Base-by-base conservation (phyloP, 2,888 invertebrate genomes). In the Tubulanus polymorphus region DNA sequence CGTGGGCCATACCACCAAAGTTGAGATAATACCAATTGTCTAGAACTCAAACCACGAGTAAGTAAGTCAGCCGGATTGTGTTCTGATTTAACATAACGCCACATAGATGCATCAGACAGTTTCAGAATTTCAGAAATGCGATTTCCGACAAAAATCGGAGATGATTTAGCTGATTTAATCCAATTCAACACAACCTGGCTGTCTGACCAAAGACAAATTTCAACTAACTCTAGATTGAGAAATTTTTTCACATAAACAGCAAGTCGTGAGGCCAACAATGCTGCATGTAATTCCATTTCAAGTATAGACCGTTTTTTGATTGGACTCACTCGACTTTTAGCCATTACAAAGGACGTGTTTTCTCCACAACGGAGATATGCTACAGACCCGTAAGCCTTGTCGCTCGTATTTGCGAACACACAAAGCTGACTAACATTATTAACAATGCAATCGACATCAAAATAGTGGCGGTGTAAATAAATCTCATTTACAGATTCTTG, bases 281-380 rank as follows among this genome's bases (percentile, higher is more conserved):
- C 57, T 8, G 51, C 59, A 51, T 56, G 50, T 29, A 61, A 29
- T 28, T 58, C 60, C 12, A 60, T 51, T 27, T 51, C 37, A 28
- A 54, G 59, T 20, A 62, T 55, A 5, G 56, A 51, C 18, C 56
- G 32, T 15, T 49, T n/a, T 32, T 58, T 60, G 12, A 50, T 29
- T 32, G 56, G 55, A 5, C 53, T 37, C 27, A 61, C 25, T 37
- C 55, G 46, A 26, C 55, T 48, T 20, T 58, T 61, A 2, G 57
- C 27, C 41, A 61, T 58, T n/a, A 61, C 23, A 1, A 60, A 30
- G 48, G n/a, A 25, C 15, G 29, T 35, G 8, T 53, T 51, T 30
- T 20, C 23, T 6, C 18, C 35, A 1, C 18, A 49, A 29, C 45
- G 51, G 51, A 35, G 46, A 54, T 29, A 60, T 28, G 32, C 56